phyloP scores from a whole-genome alignment of 2,797 vertebrate species.

The Gobionotothen gibberifrons region DNA sequence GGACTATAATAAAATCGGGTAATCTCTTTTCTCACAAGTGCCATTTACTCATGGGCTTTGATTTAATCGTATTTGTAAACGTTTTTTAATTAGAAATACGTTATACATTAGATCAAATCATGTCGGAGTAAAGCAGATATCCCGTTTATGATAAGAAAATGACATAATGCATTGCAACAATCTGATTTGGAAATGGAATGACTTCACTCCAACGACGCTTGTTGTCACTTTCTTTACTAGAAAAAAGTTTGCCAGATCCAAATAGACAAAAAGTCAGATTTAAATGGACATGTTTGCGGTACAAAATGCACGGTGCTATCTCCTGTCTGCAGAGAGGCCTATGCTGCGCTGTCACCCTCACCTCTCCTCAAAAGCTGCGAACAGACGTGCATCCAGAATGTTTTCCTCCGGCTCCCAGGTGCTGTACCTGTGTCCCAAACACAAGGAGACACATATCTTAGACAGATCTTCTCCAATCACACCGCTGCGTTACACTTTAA shows the following conservation, averaged over 20 bases:
- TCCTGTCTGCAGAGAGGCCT: slow-evolving; percentile 57
- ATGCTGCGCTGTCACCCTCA: slow-evolving; percentile 77
- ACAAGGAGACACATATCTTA: background rate
- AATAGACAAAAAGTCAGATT: background rate
- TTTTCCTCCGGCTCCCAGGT: slow-evolving; percentile 99
- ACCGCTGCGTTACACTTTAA: slow-evolving; percentile 17
- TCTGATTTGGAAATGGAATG: background rate
- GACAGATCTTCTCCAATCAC: background rate
- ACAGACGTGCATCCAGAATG: slow-evolving; percentile 94
- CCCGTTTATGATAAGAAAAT: background rate
- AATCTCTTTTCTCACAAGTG: background rate
- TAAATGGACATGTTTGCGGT: background rate
- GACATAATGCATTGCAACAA: background rate
- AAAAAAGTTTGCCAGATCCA: background rate
- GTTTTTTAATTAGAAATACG: background rate
- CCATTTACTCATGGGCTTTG: accelerated
- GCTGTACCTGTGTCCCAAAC: slow-evolving; percentile 88
- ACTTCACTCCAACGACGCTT: background rate
- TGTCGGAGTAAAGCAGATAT: background rate
- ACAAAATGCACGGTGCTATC: slow-evolving; percentile 14
- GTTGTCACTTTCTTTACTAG: background rate
- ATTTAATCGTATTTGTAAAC: accelerated
- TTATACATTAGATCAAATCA: background rate
- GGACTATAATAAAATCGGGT: background rate
- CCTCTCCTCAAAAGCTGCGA: slow-evolving; percentile 97